Percentiles rank a stretch among this genome's conserved stretches.
Evolutionary conservation across 2,113 vertebrate genomes (phyloP).

Genomic region (Madoqua kirkii): DNA sequence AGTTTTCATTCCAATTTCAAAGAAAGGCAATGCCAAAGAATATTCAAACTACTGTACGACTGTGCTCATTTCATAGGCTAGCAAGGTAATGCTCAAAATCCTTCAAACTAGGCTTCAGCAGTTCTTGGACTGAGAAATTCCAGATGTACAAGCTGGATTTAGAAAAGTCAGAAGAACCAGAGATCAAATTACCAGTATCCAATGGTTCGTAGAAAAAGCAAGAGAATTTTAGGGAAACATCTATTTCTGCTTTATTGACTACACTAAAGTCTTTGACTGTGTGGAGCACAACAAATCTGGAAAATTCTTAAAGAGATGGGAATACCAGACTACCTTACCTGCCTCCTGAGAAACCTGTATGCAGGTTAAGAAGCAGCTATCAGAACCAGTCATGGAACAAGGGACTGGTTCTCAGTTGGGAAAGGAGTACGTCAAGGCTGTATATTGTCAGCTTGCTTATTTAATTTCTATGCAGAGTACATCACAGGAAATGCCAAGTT

Average conservation of each 20-base stretch:
- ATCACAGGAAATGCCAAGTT: not conserved
- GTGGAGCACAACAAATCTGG: not conserved
- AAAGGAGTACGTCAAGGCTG: not conserved
- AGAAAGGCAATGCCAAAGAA: not conserved
- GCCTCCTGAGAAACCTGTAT: not conserved
- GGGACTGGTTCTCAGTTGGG: not conserved
- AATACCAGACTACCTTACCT: not conserved
- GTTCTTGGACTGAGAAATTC: not conserved
- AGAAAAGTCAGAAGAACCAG: not conserved
- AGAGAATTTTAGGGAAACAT: not conserved
- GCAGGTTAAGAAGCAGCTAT: not conserved
- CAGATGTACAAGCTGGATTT: not conserved
- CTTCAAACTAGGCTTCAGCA: not conserved
- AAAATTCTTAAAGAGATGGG: not conserved
- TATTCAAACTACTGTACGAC: not conserved
- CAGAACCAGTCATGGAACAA: not conserved
- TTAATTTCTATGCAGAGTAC: not conserved
- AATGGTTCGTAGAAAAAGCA: not conserved
- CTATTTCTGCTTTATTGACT: not conserved
- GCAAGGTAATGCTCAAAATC: not conserved
- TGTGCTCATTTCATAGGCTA: not conserved
- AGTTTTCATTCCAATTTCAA: not conserved
- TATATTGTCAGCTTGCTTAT: not conserved
- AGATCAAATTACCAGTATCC: not conserved
- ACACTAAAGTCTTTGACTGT: not conserved